Base-by-base conservation (phyloP, 2,888 invertebrate species). In the Pristionchus entomophagus region DNA sequence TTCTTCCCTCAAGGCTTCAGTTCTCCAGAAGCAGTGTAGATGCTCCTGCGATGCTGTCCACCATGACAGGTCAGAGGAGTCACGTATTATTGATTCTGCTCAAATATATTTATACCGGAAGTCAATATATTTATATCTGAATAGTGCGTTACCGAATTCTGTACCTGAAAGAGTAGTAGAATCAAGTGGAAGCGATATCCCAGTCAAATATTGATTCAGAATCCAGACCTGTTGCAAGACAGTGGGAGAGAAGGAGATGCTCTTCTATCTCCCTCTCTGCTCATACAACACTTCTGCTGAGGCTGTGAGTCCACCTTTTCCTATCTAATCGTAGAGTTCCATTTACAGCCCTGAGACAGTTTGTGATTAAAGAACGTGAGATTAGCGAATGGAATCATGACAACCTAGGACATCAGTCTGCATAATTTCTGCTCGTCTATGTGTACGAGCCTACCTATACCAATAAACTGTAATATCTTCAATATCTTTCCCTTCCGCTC, bases 181-280 rank as follows among this genome's bases (percentile, higher is more conserved):
- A n/a, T n/a, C n/a, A 5, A 69, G 4, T 10, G 6, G 2, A 62
- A 29, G 2, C n/a, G 1, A 12, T 10, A 69, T 12, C 32, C 6
- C 32, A 32, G 12, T 35, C 35, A 5, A 41, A 10, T 6, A 10
- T 84, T 62, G 19, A n/a, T n/a, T n/a, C n/a, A 73, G 85, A 38
- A 85, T 85, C 73, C 89, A 91, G 85, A 89, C 87, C n/a, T 91
- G 91, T 41, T 91, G 91, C 86, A 85, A 87, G 69, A 88, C 89
- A 22, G 91, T 92, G 22, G 91, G 91, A 86, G 88, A 87, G 45
- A 85, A 88, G n/a, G 91, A 91, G 53, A 91, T 90, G 90, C 91
- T 89, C 65, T 91, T 91, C 87, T 91, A 91, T 65, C 82, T 91
- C 22, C 91, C 91, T 2, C 84, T 91, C 17, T 91, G 91, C 62